Conservation (phyloP, 2,113 vertebrate species). For the Triplophysa siluroides region DNA sequence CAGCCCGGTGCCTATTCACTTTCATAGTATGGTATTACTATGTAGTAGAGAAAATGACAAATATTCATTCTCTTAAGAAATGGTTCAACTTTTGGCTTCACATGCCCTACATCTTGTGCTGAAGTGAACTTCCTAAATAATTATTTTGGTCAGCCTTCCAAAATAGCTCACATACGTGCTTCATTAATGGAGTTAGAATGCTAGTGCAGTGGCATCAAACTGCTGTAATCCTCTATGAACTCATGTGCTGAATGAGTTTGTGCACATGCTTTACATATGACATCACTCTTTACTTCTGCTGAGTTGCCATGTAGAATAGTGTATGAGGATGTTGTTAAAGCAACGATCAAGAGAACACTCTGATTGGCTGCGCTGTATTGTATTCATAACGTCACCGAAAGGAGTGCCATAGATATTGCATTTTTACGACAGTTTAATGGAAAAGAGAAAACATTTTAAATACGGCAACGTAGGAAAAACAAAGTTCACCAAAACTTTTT, state of each 20-base stretch:
- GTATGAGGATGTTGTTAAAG: background rate
- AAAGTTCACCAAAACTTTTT: no score
- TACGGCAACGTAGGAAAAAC: no score
- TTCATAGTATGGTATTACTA: no score
- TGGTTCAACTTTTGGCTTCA: conserved; percentile 31
- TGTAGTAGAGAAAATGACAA: conserved; percentile 48
- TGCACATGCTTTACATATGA: background rate
- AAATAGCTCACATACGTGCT: conserved; percentile 45
- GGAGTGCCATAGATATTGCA: no score
- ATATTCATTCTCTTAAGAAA: conserved; percentile 40
- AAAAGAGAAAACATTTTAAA: no score
- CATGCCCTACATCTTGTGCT: conserved; percentile 27
- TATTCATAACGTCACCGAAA: no score
- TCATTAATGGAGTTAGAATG: conserved; percentile 1
- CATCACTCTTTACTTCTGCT: background rate
- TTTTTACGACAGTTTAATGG: no score
- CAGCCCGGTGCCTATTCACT: no score
- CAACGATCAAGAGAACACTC: no score
- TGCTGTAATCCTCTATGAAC: conserved; percentile 35
- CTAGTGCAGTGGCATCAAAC: conserved; percentile 3
- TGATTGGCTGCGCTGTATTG: no score
- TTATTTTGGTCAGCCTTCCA: conserved; percentile 48
- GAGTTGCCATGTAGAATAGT: background rate
- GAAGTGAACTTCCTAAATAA: conserved; percentile 27
- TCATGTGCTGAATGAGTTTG: background rate